Evolutionary conservation across 2,113 vertebrate species (phyloP).

Genomic region (rabbit (Oryctolagus cuniculus)): mOryCun1.1 NC_091441.1:40018001-40018500

Average conservation of each 20-base stretch:
- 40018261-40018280: neutral
- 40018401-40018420: conserved; percentile 18
- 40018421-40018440: neutral
- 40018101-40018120: neutral
- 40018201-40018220: neutral
- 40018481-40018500: neutral
- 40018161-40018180: neutral
- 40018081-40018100: neutral
- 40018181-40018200: neutral
- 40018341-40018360: neutral
- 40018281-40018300: neutral
- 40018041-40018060: neutral
- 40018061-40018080: neutral
- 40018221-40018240: neutral
- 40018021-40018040: neutral
- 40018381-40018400: neutral
- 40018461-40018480: neutral
- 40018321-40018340: neutral
- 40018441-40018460: neutral
- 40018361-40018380: neutral
- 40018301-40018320: neutral
- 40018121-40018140: neutral
- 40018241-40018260: neutral
- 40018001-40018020: neutral
- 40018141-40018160: neutral